These are phyloP conservation scores for Podotricha telesiphe DNA, from an alignment of 2,888 invertebrate species.

Conservation along the genomic window DNA sequence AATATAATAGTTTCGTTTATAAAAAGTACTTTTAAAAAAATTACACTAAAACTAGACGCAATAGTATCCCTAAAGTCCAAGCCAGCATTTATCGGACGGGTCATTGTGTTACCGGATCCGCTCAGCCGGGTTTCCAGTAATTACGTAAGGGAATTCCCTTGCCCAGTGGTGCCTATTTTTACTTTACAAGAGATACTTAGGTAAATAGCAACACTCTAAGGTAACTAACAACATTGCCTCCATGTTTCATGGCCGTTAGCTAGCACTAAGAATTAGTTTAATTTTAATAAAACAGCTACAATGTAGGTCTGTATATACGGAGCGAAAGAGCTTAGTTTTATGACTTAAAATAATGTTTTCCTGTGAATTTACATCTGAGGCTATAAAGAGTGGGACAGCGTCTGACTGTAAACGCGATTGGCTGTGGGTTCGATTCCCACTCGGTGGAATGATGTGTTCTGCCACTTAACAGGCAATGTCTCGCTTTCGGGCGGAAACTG, in stretches of 20 bases:
- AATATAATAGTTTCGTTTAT: not conserved
- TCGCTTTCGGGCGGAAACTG: too few species aligned
- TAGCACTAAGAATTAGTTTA: slow-evolving; percentile 12
- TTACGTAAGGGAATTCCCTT: slow-evolving; percentile 78
- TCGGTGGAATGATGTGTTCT: too few species aligned
- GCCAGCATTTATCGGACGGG: slow-evolving; percentile 59
- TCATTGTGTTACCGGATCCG: slow-evolving; percentile 74
- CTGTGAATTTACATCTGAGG: too few species aligned
- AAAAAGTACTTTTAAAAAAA: not conserved
- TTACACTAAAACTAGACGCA: slow-evolving; percentile 12
- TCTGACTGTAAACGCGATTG: too few species aligned
- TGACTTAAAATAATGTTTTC: too few species aligned
- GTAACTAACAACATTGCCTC: slow-evolving; percentile 29
- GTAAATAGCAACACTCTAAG: slow-evolving; percentile 44
- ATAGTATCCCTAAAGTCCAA: slow-evolving; percentile 32
- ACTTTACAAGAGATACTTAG: slow-evolving; percentile 51
- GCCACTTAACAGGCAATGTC: too few species aligned
- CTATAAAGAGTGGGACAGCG: too few species aligned
- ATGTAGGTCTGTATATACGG: too few species aligned
- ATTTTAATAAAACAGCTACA: slow-evolving; percentile 23
- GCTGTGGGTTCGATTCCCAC: too few species aligned
- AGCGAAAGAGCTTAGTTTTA: too few species aligned
- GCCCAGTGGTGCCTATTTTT: slow-evolving; percentile 61
- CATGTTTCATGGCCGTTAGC: slow-evolving; percentile 16
- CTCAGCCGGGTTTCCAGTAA: slow-evolving; percentile 69